phyloP scores from a whole-genome alignment of 2,113 vertebrate genomes.

The Petrocephalus zakoni region DNA sequence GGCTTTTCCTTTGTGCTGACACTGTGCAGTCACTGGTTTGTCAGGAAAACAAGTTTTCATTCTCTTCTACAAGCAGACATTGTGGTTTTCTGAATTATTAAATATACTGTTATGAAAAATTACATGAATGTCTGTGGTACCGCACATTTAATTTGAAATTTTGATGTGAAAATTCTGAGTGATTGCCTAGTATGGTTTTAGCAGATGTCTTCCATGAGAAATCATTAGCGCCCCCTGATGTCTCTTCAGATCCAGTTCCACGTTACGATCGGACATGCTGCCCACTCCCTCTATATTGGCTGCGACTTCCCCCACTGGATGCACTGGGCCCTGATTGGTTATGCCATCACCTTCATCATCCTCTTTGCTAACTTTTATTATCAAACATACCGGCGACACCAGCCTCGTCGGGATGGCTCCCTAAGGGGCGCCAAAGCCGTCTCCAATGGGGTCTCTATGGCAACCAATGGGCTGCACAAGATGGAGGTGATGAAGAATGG shows the following conservation, averaged over 20 bases:
- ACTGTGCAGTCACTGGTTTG: no score
- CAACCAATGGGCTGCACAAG: slow-evolving; percentile 65
- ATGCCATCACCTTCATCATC: slow-evolving; percentile 89
- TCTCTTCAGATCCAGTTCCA: slow-evolving; percentile 86
- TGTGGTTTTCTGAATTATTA: background rate
- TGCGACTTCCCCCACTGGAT: slow-evolving; percentile 97
- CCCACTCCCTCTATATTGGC: slow-evolving; percentile 88
- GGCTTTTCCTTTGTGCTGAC: background rate
- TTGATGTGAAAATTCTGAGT: background rate
- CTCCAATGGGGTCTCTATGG: slow-evolving; percentile 67
- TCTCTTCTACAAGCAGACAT: background rate
- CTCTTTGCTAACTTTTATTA: slow-evolving; percentile 97
- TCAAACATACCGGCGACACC: slow-evolving; percentile 77
- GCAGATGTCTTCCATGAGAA: background rate
- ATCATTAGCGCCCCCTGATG: background rate
- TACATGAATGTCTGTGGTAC: background rate
- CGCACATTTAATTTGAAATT: background rate
- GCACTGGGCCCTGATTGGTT: slow-evolving; percentile 95
- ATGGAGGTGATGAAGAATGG: slow-evolving; percentile 70
- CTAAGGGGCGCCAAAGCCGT: slow-evolving; percentile 66
- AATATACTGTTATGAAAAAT: background rate
- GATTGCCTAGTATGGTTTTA: background rate
- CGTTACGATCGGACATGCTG: slow-evolving; percentile 89
- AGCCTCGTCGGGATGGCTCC: slow-evolving; percentile 54
- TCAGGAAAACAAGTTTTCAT: background rate